Evolutionary conservation across 2,113 vertebrate genomes (phyloP).

Genomic region (Petrocephalus zakoni): DNA sequence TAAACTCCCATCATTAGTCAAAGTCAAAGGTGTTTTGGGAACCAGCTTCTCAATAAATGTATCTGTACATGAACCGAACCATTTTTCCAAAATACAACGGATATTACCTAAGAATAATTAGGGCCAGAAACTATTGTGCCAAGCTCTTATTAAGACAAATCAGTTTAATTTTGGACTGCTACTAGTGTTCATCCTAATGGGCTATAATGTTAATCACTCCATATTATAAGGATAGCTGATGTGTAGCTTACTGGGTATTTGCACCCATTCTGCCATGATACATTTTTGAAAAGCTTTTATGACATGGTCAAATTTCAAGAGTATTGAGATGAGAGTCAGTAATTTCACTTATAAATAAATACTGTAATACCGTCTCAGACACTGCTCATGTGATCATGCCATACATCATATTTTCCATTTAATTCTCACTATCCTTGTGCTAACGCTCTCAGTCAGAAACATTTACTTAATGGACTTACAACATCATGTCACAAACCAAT

Average conservation of each 20-base stretch:
- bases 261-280: neutral
- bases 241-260: neutral
- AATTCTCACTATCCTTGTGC: neutral
- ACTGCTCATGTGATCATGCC: slow-evolving; percentile 7
- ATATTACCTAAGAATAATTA: neutral
- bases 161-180: neutral
- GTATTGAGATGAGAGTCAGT: neutral
- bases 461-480: neutral
- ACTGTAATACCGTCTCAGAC: slow-evolving; percentile 12
- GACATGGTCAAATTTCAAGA: neutral
- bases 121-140: neutral
- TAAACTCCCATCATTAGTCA: neutral
- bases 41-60: neutral
- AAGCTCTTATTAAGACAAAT: neutral
- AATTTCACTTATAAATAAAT: slow-evolving; percentile 26
- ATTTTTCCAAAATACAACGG: neutral
- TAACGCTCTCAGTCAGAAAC: neutral
- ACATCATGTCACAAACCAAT: neutral
- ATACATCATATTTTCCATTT: neutral
- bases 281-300: neutral
- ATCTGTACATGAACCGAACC: neutral
- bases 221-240: neutral
- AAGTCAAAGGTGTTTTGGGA: neutral
- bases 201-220: neutral
- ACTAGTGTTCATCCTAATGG: neutral